Conservation (phyloP, 2,113 vertebrate species). For the Ancistrus triradiatus region DNA sequence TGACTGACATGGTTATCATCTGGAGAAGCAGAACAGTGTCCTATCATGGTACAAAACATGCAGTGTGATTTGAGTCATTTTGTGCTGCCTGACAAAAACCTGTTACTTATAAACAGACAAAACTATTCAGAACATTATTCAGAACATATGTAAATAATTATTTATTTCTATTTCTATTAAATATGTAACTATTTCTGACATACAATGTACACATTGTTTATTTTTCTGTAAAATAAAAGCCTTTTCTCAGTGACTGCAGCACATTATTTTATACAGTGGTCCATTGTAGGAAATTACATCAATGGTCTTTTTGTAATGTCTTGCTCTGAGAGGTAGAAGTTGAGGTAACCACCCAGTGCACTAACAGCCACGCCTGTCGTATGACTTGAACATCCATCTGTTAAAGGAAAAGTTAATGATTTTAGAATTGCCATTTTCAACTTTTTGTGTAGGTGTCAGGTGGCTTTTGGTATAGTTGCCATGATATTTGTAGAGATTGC, state of each 20-base stretch:
- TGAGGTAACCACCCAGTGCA: slow-evolving; percentile 71
- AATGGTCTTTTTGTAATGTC: slow-evolving; percentile 75
- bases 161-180: too few species aligned
- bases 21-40: too few species aligned
- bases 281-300: slow-evolving; percentile 45
- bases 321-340: slow-evolving; percentile 71
- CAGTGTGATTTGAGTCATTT: neutral
- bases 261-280: neutral
- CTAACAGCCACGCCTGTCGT: slow-evolving; percentile 71
- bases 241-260: neutral
- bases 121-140: too few species aligned
- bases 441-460: too few species aligned
- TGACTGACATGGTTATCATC: slow-evolving; percentile 52
- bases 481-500: too few species aligned
- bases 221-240: neutral
- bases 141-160: too few species aligned
- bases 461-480: too few species aligned
- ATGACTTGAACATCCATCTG: slow-evolving; percentile 76
- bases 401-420: neutral
- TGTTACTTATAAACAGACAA: too few species aligned
- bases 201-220: neutral
- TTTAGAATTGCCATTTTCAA: too few species aligned
- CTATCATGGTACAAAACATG: too few species aligned
- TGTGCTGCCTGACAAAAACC: too few species aligned
- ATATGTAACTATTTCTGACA: too few species aligned